These are phyloP conservation scores for Agrilus cyanescens DNA, from an alignment of 2,888 invertebrate species.

Conservation along the genomic window DNA sequence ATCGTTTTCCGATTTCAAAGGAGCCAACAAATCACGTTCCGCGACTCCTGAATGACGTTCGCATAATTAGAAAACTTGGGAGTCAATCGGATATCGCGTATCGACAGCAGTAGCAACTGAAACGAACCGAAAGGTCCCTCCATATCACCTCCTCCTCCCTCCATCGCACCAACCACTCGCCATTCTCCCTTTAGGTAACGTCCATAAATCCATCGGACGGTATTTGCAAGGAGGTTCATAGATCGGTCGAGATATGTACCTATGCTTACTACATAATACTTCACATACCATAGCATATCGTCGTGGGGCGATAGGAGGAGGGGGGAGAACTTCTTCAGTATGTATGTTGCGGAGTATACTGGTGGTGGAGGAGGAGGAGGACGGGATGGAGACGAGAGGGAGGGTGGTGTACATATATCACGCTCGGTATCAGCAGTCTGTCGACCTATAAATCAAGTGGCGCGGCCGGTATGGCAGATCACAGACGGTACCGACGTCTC, in stretches of 20 bases:
- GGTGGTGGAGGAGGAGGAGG: too few species aligned
- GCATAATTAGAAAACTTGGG: constrained; percentile 19
- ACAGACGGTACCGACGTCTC: constrained; percentile 25
- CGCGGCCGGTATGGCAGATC: constrained; percentile 24
- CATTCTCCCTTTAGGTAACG: constrained; percentile 11
- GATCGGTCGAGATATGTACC: constrained; percentile 31
- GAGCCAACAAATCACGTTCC: constrained; percentile 17
- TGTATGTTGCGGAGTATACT: too few species aligned
- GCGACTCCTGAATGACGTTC: constrained; percentile 20
- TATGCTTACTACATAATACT: too few species aligned
- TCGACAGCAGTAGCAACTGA: constrained; percentile 8
- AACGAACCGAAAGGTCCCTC: constrained; percentile 7
- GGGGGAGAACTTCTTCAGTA: too few species aligned
- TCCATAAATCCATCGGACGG: constrained; percentile 32
- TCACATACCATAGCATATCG: too few species aligned
- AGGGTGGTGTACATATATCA: constrained; percentile 30
- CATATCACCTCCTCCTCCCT: constrained; percentile 1
- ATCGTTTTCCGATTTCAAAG: constrained; percentile 1
- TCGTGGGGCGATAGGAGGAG: too few species aligned
- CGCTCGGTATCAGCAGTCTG: constrained; percentile 30
- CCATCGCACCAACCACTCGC: too few species aligned
- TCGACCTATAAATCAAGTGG: constrained; percentile 34
- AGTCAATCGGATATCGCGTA: constrained; percentile 16
- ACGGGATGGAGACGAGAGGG: too few species aligned
- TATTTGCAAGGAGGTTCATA: constrained; percentile 34